Conservation (phyloP, 2,888 invertebrate species). For the Synanthedon formicaeformis region DNA sequence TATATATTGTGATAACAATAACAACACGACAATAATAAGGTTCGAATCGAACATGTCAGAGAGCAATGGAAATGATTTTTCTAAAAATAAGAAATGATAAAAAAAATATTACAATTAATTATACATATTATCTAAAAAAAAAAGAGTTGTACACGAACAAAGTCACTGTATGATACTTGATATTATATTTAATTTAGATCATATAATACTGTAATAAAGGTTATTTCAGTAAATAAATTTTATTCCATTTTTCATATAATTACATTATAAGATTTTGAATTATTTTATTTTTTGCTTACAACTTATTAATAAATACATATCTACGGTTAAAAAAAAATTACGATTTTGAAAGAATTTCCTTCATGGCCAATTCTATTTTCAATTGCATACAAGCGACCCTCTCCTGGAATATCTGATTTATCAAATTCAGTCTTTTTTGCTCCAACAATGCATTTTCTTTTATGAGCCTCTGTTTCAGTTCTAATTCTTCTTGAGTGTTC, state of each 20-base stretch:
- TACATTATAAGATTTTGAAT: slow-evolving; percentile 31
- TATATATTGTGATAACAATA: too few species aligned
- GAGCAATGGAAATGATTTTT: too few species aligned
- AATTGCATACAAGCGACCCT: slow-evolving; percentile 77
- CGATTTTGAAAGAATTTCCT: slow-evolving; percentile 62
- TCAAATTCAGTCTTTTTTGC: slow-evolving; percentile 75
- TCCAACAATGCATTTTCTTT: slow-evolving; percentile 77
- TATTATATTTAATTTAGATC: too few species aligned
- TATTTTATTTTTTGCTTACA: slow-evolving; percentile 53
- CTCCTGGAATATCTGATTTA: slow-evolving; percentile 79
- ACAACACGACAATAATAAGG: too few species aligned
- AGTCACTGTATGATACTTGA: too few species aligned
- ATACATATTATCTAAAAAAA: too few species aligned
- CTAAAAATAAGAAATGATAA: too few species aligned
- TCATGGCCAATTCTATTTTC: slow-evolving; percentile 76
- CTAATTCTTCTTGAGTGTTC: slow-evolving; percentile 46
- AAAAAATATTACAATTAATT: too few species aligned
- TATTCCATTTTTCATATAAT: not conserved
- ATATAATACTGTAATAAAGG: not conserved
- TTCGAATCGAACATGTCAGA: too few species aligned
- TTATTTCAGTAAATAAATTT: not conserved
- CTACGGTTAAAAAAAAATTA: slow-evolving; percentile 13
- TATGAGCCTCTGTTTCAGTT: slow-evolving; percentile 49
- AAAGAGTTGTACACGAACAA: too few species aligned
- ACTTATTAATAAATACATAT: slow-evolving; percentile 14